Base-by-base conservation (phyloP, 2,888 invertebrate genomes). In the Apotomis betuletana region DNA sequence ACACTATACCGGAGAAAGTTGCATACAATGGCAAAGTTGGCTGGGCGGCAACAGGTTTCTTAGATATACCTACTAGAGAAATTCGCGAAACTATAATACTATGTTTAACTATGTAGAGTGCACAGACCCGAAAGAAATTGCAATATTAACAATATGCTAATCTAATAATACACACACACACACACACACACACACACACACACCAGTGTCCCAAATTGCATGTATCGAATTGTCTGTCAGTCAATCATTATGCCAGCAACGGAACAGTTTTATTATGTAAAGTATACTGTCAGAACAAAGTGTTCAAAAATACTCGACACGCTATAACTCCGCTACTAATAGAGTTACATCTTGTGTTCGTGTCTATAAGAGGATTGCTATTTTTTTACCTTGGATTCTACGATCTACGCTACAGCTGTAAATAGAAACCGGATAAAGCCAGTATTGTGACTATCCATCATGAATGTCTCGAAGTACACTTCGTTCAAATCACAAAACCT, bases 371-470 rank as follows among this genome's bases (percentile, higher is more conserved):
- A 12, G 57, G 57, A 38, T 38, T 57, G 38, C 36, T 8, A 60
- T 41, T n/a, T 60, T 13, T 41, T 60, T 60, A 68, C 68, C 59
- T 67, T 51, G 67, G 10, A 59, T 38, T 38, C 15, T 44, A 60
- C 6, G 41, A 3, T 41, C 59, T 41, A 36, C 38, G 49, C 49
- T 67, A 10, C 10, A 13, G 44, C 59, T 58, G 51, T 67, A 41
- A 59, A 59, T 60, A 51, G 15, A 68, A 68, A 52, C 44, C 12
- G 68, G 68, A 59, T 52, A 60, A 60, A 68, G 41, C 59, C 38
- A 59, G 59, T 51, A 51, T 60, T 54, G 44, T 41, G 8, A 27
- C 52, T 52, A 27, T 68, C n/a, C n/a, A 27, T 58, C 57, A 59
- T 59, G 49, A 38, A 58, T 57, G 51, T 51, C 36, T 51, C 59